Evolutionary conservation across 2,113 vertebrate genomes (phyloP).

Genomic region (Drymodes brunneopygia): DNA sequence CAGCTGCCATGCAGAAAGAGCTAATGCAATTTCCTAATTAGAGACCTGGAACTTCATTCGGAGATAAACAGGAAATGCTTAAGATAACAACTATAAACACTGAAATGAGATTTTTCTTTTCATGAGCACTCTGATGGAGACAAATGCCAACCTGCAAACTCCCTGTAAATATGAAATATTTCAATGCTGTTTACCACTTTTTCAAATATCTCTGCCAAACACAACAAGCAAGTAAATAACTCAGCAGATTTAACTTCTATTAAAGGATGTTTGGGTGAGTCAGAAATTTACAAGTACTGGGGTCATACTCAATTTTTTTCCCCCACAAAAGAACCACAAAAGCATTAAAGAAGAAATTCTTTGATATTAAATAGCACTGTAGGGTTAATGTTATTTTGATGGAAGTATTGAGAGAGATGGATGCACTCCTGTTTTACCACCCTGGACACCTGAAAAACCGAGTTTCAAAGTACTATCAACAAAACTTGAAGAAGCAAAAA

Average conservation of each 20-base stretch:
- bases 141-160: neutral
- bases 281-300: neutral
- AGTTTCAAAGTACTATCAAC: neutral
- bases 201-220: neutral
- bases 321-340: neutral
- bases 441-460: accelerated
- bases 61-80: slow-evolving; percentile 51
- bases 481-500: neutral
- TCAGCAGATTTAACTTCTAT: neutral
- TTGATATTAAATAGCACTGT: neutral
- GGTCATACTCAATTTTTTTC: neutral
- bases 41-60: neutral
- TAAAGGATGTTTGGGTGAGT: neutral
- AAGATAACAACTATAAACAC: neutral
- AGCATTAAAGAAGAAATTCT: neutral
- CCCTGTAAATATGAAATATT: neutral
- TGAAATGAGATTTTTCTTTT: neutral
- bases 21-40: neutral
- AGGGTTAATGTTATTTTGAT: neutral
- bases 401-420: neutral
- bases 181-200: neutral
- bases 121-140: neutral
- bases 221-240: neutral
- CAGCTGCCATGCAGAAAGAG: neutral
- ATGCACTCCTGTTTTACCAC: neutral